These are phyloP conservation scores for Oncopeltus fasciatus DNA, from an alignment of 1,140 invertebrate species.

Conservation along the genomic window DNA sequence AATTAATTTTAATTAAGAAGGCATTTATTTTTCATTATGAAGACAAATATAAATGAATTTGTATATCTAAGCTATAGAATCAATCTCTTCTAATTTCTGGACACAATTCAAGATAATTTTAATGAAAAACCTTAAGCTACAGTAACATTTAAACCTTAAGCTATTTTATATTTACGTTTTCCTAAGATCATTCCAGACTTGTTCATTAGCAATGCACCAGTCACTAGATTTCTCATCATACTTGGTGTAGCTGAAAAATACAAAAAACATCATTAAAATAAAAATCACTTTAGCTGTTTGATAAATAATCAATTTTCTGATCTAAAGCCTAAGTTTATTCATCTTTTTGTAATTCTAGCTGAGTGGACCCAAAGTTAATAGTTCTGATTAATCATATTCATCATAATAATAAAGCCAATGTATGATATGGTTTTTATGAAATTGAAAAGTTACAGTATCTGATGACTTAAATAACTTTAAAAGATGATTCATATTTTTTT, in stretches of 20 bases:
- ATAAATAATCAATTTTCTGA: background rate
- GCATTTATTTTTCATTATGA: background rate
- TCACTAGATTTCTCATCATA: conserved; percentile 48
- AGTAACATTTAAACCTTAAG: no score
- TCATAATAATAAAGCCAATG: background rate
- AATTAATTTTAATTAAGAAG: no score
- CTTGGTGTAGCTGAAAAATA: conserved; percentile 28
- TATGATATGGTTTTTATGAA: background rate
- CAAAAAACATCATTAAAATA: background rate
- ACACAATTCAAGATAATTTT: no score
- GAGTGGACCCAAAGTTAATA: background rate
- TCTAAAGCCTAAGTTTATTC: background rate
- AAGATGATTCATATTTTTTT: no score
- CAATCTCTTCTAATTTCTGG: no score
- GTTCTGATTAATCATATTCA: background rate
- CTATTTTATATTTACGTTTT: conserved; percentile 29
- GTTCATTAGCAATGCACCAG: conserved; percentile 49
- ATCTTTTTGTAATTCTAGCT: background rate
- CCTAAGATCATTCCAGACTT: conserved; percentile 43
- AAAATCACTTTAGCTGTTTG: background rate
- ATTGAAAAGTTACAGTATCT: background rate
- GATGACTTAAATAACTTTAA: no score
- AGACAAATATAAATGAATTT: background rate
- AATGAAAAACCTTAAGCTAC: no score
- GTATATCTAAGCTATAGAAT: no score